These are phyloP conservation scores for Phrynocephalus guinanensis DNA, from an alignment of 2,797 vertebrate species.

Conservation along the genomic window DNA sequence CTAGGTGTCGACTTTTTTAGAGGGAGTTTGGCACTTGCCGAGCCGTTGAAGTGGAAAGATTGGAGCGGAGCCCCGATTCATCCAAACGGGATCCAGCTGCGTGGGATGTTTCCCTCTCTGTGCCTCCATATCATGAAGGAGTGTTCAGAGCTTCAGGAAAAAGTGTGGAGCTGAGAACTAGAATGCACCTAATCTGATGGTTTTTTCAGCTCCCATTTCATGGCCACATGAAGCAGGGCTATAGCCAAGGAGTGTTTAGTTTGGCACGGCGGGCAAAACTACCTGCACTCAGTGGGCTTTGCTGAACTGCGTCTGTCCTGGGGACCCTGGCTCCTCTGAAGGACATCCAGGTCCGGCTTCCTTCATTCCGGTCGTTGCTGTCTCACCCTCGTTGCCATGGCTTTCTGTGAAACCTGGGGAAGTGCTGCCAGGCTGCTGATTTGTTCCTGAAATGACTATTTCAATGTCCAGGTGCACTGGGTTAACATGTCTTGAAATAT, in stretches of 20 bases:
- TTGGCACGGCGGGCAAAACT: neutral
- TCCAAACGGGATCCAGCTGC: no score
- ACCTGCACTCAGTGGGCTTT: no score
- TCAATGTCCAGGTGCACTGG: slow-evolving; percentile 12
- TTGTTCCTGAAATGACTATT: slow-evolving; percentile 16
- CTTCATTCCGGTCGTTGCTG: neutral
- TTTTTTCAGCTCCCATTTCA: no score
- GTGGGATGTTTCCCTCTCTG: no score
- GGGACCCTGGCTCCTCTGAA: no score
- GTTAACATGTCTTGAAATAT: slow-evolving; percentile 12
- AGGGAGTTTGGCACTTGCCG: neutral
- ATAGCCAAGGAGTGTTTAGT: no score
- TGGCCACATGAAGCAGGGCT: neutral
- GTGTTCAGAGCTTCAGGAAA: no score
- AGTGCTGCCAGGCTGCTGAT: neutral
- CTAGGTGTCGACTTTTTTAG: neutral
- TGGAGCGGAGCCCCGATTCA: neutral
- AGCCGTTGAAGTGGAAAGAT: neutral
- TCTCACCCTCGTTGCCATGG: neutral
- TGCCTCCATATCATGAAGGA: no score
- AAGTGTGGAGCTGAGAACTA: no score
- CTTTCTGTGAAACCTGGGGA: neutral
- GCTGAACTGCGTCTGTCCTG: no score
- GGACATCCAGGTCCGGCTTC: neutral
- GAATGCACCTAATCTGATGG: no score